These are phyloP conservation scores for Drosophila sp. DNA, from an alignment of 1,140 invertebrate genomes.

Conservation along the genomic window DNA sequence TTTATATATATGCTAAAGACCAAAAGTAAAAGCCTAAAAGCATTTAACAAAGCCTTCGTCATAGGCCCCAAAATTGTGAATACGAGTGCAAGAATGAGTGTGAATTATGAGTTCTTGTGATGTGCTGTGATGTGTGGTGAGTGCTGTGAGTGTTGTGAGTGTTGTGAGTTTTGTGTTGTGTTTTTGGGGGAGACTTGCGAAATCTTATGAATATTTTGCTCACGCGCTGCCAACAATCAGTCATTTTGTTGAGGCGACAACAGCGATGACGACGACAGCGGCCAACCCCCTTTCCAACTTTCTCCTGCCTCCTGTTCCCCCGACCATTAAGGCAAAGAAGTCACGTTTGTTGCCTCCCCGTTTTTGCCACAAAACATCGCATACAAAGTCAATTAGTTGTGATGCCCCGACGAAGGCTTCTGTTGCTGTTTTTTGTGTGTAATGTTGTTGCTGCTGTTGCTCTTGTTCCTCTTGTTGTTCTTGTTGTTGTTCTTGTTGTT, in stretches of 20 bases:
- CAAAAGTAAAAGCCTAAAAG: constrained; percentile 18
- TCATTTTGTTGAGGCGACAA: constrained; percentile 62
- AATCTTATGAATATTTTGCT: constrained; percentile 78
- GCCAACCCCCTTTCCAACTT: not conserved
- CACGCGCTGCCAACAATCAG: constrained; percentile 79
- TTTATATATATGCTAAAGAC: not conserved
- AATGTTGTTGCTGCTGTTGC: constrained; percentile 48
- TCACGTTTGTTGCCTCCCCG: constrained; percentile 57
- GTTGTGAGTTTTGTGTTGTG: not conserved
- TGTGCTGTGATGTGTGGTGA: not conserved
- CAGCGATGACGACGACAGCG: constrained; percentile 28
- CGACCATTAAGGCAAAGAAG: constrained; percentile 36
- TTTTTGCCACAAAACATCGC: constrained; percentile 32
- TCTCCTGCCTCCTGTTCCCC: not conserved
- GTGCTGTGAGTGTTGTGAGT: not conserved
- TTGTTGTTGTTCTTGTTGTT: constrained; percentile 41
- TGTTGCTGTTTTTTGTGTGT: constrained; percentile 8
- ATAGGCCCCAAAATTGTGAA: not conserved
- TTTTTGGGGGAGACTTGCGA: constrained; percentile 31
- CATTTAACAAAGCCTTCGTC: not conserved
- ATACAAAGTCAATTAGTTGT: constrained; percentile 76
- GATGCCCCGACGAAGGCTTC: constrained; percentile 55
- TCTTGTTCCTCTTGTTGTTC: constrained; percentile 46
- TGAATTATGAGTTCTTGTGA: constrained; percentile 57
- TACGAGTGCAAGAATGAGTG: constrained; percentile 52